Evolutionary conservation across 1,140 invertebrate species (phyloP), one percentile per base, ranked within the genome.

Genomic region (Drosophila kikkawai): DNA sequence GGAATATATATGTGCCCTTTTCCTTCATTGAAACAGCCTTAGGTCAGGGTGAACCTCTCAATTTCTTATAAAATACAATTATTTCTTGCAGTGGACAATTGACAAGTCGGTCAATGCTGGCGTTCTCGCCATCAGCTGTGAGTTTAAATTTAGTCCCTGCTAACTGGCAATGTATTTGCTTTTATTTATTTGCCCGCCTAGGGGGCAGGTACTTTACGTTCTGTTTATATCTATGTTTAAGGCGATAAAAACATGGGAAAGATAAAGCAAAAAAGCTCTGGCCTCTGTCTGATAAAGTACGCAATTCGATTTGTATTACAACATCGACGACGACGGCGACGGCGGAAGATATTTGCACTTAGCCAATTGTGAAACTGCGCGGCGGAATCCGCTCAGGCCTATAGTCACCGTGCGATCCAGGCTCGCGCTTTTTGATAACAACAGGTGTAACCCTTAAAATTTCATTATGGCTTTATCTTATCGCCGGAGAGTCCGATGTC

Each of bases 381-480:
- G 32, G 0, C 58, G 19, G 32, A 57, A 64, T 64, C 39, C 63
- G 65, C 48, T 17, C n/a, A 7, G 45, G 42, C 3, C 36, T 34
- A 42, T 34, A 42, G 60, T 45, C 63, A 61, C 32, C 32, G 8
- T 7, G 22, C 47, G 48, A 68, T 45, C 37, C 45, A 11, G 34
- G 32, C 61, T 45, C 45, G 36, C 32, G 57, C 59, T 63, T 76
- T 51, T 69, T 84, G 84, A 87, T 87, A 90, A 63, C 83, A 87
- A 55, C 84, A 68, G 51, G 57, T 73, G 73, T 84, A 90, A 84
- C 85, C 81, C 84, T 88, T 88, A 71, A 88, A 81, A 71, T 82
- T 88, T 88, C 81, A 90, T 90, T 75, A 66, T 50, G 85, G 42
- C 53, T 55, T 88, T 88, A 88, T 88, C 84, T 88, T 90, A 88